These are phyloP conservation scores for Tetramorium simillimum DNA, from an alignment of 1,140 invertebrate genomes.

Conservation along the genomic window DNA sequence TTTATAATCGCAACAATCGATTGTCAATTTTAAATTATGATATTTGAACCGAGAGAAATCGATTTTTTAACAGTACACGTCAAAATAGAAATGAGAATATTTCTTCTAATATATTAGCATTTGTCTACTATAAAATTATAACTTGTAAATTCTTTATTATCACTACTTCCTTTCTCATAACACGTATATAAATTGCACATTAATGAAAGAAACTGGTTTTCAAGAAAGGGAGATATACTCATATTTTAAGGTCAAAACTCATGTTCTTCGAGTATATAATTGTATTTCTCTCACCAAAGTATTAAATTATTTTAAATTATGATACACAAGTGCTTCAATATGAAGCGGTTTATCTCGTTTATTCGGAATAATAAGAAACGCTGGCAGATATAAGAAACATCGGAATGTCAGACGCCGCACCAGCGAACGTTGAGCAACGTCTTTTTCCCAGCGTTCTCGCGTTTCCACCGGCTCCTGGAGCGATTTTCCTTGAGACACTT, in stretches of 20 bases:
- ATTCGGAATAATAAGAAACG: constrained; percentile 24
- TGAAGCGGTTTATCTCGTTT: not conserved
- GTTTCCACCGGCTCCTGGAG: constrained; percentile 45
- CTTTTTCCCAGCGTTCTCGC: not conserved
- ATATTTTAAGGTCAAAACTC: not conserved
- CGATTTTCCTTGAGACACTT: constrained; percentile 71
- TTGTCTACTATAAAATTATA: not conserved
- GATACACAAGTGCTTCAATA: not conserved
- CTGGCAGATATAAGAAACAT: not conserved
- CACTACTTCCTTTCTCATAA: not conserved
- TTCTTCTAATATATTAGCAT: not conserved
- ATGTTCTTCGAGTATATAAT: not conserved
- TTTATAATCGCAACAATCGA: not conserved
- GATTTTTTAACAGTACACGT: not conserved
- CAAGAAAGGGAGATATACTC: not conserved
- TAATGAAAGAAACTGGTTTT: not conserved
- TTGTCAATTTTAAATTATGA: not conserved
- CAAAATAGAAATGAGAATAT: not conserved
- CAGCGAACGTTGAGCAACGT: constrained; percentile 55
- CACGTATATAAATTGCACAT: not conserved
- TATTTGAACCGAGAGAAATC: not conserved
- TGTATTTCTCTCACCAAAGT: not conserved
- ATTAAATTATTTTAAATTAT: not conserved
- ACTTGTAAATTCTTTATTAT: not conserved
- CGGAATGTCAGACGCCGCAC: constrained; percentile 35